These are phyloP conservation scores for Physella acuta DNA, from an alignment of 1,140 invertebrate genomes.

Conservation along the genomic window DNA sequence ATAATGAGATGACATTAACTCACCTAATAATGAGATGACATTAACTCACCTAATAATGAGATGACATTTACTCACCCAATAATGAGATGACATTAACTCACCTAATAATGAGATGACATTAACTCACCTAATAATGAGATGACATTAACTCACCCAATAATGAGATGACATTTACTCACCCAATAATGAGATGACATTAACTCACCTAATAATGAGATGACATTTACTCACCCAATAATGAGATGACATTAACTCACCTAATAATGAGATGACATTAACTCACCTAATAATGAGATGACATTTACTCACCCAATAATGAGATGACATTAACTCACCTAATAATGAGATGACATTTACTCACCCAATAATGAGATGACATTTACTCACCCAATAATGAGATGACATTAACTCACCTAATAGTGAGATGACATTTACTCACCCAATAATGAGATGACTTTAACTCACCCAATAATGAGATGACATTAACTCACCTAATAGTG, in stretches of 20 bases:
- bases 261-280: constrained; percentile 73
- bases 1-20: constrained; percentile 73
- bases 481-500: constrained; percentile 69
- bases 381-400: constrained; percentile 73
- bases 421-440: constrained; percentile 67
- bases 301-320: constrained; percentile 85
- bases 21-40: constrained; percentile 76
- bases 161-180: constrained; percentile 67
- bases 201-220: constrained; percentile 85
- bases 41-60: constrained; percentile 85
- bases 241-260: constrained; percentile 81
- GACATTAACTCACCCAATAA: constrained; percentile 83
- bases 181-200: constrained; percentile 77
- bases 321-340: constrained; percentile 67
- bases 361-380: constrained; percentile 80
- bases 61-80: constrained; percentile 67
- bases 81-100: constrained; percentile 80
- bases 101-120: constrained; percentile 80
- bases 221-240: constrained; percentile 69
- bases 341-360: constrained; percentile 80
- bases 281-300: constrained; percentile 76
- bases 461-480: constrained; percentile 85
- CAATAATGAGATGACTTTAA: constrained; percentile 77
- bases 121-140: constrained; percentile 73
- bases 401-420: constrained; percentile 81